phyloP scores from a whole-genome alignment of 2,797 vertebrate species.

The Coracias cyanogaster region DNA sequence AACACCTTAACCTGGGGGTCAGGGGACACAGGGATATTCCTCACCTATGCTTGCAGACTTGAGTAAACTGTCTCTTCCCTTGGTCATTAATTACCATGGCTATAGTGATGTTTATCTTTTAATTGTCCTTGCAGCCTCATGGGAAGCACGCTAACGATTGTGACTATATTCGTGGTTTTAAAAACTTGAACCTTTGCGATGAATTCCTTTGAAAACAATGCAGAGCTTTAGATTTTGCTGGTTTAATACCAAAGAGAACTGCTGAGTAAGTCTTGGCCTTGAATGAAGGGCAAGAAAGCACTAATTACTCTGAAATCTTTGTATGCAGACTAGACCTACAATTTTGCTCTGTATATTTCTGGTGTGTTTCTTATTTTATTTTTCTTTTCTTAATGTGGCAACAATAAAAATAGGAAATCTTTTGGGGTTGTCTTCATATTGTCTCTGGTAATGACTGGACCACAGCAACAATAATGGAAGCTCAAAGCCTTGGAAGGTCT shows the following conservation, averaged over 20 bases:
- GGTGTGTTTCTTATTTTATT: not conserved
- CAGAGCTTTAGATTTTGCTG: not conserved
- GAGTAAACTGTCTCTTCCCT: not conserved
- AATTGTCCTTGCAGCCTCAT: not conserved
- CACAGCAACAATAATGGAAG: not conserved
- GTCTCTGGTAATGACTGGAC: not conserved
- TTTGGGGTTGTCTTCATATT: not conserved
- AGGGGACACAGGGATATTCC: not conserved
- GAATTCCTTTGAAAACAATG: not conserved
- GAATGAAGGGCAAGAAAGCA: not conserved
- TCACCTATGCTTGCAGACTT: not conserved
- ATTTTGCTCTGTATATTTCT: not conserved
- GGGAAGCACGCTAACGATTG: not conserved
- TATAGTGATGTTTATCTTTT: not conserved
- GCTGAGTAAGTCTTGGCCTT: not conserved
- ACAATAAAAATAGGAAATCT: not conserved
- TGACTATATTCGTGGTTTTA: not conserved
- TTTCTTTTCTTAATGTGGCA: constrained; percentile 1
- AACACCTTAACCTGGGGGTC: not conserved
- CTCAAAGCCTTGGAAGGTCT: not conserved
- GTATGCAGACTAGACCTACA: not conserved
- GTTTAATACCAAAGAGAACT: not conserved
- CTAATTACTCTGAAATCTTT: not conserved
- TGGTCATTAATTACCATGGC: not conserved
- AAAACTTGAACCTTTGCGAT: not conserved